Base-by-base conservation (phyloP, 1,140 invertebrate genomes). In the Bursaphelenchus mucronatus region DNA sequence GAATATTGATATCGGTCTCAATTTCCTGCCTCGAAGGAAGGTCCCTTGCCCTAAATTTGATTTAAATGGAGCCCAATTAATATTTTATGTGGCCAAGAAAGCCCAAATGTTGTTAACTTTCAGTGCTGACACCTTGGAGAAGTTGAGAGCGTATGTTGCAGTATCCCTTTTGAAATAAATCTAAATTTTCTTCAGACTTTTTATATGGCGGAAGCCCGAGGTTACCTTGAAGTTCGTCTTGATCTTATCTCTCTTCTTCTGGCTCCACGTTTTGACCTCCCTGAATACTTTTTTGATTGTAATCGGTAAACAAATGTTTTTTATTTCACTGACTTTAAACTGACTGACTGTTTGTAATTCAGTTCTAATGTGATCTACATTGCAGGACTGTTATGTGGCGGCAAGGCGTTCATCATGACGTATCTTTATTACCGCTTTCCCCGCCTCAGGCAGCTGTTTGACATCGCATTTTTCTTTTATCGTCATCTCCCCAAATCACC, bases 361-460 rank as follows among this genome's bases (percentile, higher is more conserved):
- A 30, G 5, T 30, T 30, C 30, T 30, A 30, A 30, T 5, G 19
- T 72, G 43, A 5, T 55, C 2, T 1, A 44, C 30, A 43, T 73
- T 75, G 43, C 57, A 71, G 73, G 59, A 7, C 49, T 75, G 44
- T 65, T 68, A 15, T 40, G 68, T 39, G 75, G 76, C 3, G 67
- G 69, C 7, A 76, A 76, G 11, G 43, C 69, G 9, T 77, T 77
- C 49, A 55, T 79, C 15, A 77, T 69, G 30, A 71, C 76, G 0
- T 77, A 76, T 58, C 54, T 76, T 9, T 77, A 78, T 62, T 45
- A 77, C 46, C 58, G 70, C 10, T 77, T 79, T 51, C 75, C 75
- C 7, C 71, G 53, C 43, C 61, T 79, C 10, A 49, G 63, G 9
- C 46, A 46, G 40, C 21, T 66, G n/a, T 70, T 77, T 30, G 75